A percentile compares a stretch with the other conserved stretches of the same genome.
Evolutionary conservation across 2,113 vertebrate species (phyloP).

Genomic region (Gallinago paraguaiae): DNA sequence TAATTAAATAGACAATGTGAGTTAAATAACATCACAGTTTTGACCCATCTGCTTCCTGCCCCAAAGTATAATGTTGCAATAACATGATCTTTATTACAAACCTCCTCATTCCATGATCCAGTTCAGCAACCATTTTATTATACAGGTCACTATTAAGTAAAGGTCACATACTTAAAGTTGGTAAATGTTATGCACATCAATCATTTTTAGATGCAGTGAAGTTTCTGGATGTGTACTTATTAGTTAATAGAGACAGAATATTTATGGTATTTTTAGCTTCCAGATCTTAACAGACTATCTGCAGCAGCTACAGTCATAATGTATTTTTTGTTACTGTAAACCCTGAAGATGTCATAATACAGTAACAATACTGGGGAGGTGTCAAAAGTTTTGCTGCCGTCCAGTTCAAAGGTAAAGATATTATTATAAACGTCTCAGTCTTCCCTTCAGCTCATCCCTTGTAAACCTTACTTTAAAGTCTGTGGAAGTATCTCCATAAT

Average conservation of each 20-base stretch:
- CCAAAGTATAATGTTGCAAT: neutral
- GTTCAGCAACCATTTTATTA: neutral
- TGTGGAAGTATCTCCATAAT: neutral
- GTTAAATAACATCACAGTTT: neutral
- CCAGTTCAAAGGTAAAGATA: neutral
- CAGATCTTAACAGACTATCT: neutral
- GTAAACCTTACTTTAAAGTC: neutral
- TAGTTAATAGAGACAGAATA: constrained; percentile 1
- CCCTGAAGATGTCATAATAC: neutral
- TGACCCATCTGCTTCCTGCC: neutral
- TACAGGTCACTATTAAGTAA: neutral
- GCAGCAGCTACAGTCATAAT: neutral
- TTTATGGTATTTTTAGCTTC: neutral
- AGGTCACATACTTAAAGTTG: neutral
- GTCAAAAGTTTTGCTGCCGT: neutral
- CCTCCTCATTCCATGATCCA: neutral
- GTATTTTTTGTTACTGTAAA: neutral
- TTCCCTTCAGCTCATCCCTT: neutral
- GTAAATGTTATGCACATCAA: neutral
- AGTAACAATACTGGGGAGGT: neutral
- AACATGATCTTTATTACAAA: neutral
- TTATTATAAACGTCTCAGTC: neutral
- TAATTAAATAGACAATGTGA: neutral
- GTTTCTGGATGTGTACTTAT: neutral
- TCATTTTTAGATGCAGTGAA: constrained; percentile 13